Conservation (phyloP, 2,113 vertebrate species). For the Phalacrocorax brasilianus region DNA sequence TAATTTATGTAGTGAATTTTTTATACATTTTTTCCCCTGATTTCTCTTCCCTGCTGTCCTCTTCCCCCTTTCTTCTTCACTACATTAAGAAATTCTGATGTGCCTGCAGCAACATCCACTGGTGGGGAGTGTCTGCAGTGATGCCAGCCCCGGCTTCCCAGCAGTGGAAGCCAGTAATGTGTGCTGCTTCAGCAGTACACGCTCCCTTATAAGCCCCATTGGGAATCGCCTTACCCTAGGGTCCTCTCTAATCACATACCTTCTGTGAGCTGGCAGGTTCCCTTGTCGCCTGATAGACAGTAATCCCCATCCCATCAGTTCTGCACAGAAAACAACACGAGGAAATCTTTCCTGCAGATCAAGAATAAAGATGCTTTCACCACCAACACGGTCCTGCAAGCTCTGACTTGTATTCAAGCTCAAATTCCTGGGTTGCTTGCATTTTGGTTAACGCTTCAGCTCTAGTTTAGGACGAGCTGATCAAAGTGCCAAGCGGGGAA, state of each 20-base stretch:
- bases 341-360: background rate
- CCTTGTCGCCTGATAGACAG: background rate
- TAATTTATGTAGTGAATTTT: slow-evolving; percentile 77
- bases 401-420: background rate
- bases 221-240: background rate
- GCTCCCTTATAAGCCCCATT: background rate
- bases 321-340: background rate
- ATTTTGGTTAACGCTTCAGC: accelerated
- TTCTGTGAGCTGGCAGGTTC: background rate
- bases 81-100: slow-evolving; percentile 67
- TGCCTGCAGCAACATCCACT: slow-evolving; percentile 71
- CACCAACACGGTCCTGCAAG: background rate
- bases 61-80: slow-evolving; percentile 62
- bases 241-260: slow-evolving; percentile 41
- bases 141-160: slow-evolving; percentile 7
- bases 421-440: background rate
- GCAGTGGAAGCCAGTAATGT: background rate
- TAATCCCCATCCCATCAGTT: background rate
- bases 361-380: background rate
- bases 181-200: background rate
- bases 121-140: slow-evolving; percentile 26
- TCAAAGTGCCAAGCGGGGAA: background rate
- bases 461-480: background rate
- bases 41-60: slow-evolving; percentile 73
- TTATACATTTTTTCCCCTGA: slow-evolving; percentile 54